Percentiles rank a stretch among this genome's conserved stretches.
Conservation (phyloP, 1,140 invertebrate genomes). For the Atopsyche davidsoni region DNA sequence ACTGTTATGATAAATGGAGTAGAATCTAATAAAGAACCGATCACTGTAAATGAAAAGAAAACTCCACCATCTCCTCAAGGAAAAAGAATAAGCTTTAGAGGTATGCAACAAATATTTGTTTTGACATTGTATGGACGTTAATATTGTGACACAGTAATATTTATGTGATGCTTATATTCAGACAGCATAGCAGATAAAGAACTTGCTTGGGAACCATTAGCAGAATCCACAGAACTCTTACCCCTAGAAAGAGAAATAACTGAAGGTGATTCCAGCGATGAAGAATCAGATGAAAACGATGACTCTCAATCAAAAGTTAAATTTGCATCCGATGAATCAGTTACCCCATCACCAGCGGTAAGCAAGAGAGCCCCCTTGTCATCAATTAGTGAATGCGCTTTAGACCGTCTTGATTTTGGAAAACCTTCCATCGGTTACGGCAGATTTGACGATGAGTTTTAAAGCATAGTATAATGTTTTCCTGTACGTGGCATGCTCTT, state of each 20-base stretch:
- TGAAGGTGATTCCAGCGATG: conserved; percentile 47
- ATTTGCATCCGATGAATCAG: conserved; percentile 35
- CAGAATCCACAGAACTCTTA: conserved; percentile 46
- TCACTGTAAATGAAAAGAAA: conserved; percentile 22
- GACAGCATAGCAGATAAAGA: conserved; percentile 43
- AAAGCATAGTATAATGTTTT: no score
- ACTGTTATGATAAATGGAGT: conserved; percentile 15
- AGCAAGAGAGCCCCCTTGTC: conserved; percentile 39
- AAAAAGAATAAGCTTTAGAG: conserved; percentile 35
- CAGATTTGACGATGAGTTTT: conserved; percentile 25
- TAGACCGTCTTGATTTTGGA: conserved; percentile 32
- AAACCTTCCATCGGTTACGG: conserved; percentile 19
- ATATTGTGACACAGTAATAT: neutral
- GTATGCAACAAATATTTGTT: conserved; percentile 27
- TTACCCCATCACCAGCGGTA: conserved; percentile 34
- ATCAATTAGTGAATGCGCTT: conserved; percentile 38
- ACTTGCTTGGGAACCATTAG: conserved; percentile 46
- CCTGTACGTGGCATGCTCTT: no score
- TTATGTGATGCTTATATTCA: conserved; percentile 17
- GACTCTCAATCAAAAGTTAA: conserved; percentile 13
- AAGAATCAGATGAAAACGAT: conserved; percentile 36
- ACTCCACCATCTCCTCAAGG: conserved; percentile 20
- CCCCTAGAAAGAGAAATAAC: conserved; percentile 47
- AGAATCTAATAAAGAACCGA: conserved; percentile 10
- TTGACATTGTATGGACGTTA: neutral